These are phyloP conservation scores for Hemibagrus guttatus DNA, from an alignment of 2,797 vertebrate genomes.

Conservation along the genomic window DNA sequence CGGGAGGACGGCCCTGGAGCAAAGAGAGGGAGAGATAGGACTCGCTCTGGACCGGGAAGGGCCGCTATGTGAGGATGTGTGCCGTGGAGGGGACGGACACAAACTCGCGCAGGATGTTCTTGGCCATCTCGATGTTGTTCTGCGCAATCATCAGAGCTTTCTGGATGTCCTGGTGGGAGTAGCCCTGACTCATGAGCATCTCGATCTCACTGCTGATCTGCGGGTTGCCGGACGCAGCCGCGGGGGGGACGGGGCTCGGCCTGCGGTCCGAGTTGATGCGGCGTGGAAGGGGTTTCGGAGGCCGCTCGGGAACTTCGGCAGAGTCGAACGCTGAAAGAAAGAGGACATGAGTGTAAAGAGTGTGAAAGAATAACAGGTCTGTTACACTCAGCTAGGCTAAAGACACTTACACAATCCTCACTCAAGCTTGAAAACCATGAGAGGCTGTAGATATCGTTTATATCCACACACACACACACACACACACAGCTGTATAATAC, in stretches of 20 bases:
- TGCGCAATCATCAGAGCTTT: constrained; percentile 98
- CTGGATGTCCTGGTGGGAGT: constrained; percentile 98
- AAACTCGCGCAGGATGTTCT: constrained; percentile 96
- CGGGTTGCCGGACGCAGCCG: constrained; percentile 59
- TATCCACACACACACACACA: too few relatives aligned
- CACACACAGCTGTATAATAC: too few relatives aligned
- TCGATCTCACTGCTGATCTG: constrained; percentile 93
- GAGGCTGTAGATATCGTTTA: not conserved
- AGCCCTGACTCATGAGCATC: constrained; percentile 94
- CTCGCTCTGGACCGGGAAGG: constrained; percentile 27
- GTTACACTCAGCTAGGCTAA: not conserved
- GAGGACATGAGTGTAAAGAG: not conserved
- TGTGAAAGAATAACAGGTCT: not conserved
- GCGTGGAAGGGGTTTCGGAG: constrained; percentile 92
- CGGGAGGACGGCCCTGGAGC: constrained; percentile 20
- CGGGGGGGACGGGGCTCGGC: constrained; percentile 70
- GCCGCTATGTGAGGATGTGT: constrained; percentile 90
- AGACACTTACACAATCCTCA: not conserved
- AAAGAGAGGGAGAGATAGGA: constrained; percentile 19
- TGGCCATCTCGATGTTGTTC: constrained; percentile 99
- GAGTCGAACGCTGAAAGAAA: constrained; percentile 77
- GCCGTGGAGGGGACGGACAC: constrained; percentile 90
- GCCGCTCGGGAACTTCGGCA: constrained; percentile 88
- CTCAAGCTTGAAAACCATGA: not conserved
- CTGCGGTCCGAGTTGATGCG: constrained; percentile 92